Percentiles rank a stretch among this genome's conserved stretches.
phyloP scores from a whole-genome alignment of 2,888 invertebrate species.

The Tromatobia lineatoria region DNA sequence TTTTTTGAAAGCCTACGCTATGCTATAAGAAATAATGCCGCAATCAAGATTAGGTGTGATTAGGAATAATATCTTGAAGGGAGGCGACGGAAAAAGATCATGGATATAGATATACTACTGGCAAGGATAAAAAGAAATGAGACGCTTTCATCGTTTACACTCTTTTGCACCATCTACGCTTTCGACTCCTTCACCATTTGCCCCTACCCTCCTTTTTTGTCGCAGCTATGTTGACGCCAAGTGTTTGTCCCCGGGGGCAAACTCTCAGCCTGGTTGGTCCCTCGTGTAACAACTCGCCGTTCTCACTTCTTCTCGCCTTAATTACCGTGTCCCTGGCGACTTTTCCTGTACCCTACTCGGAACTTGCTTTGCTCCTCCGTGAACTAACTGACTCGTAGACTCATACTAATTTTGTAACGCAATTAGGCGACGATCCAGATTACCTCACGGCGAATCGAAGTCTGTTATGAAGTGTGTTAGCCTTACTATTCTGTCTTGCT shows the following conservation, averaged over 20 bases:
- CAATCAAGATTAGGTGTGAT: conserved; percentile 35
- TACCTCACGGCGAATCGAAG: conserved; percentile 12
- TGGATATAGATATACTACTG: too few species aligned
- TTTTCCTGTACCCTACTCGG: conserved; percentile 40
- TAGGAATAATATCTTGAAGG: conserved; percentile 20
- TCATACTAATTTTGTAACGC: conserved; percentile 65
- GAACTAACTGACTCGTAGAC: conserved; percentile 56
- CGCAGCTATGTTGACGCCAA: conserved; percentile 11
- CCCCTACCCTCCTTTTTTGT: conserved; percentile 5
- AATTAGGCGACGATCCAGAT: conserved; percentile 48
- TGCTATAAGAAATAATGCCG: conserved; percentile 39
- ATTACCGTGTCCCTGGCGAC: conserved; percentile 59
- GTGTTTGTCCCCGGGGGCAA: conserved; percentile 4
- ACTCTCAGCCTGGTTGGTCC: conserved; percentile 21
- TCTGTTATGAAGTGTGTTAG: background rate
- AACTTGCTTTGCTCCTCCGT: conserved; percentile 18
- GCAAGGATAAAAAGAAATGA: background rate
- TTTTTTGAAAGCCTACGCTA: background rate
- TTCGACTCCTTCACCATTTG: background rate
- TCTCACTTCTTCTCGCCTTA: conserved; percentile 42
- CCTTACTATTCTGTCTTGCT: background rate
- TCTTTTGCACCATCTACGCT: conserved; percentile 7
- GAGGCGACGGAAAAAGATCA: background rate
- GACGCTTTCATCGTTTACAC: conserved; percentile 42
- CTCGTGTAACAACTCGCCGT: conserved; percentile 36